Evolutionary conservation across 2,797 vertebrate species (phyloP).

Genomic region (Clarias laeviceps): DNA sequence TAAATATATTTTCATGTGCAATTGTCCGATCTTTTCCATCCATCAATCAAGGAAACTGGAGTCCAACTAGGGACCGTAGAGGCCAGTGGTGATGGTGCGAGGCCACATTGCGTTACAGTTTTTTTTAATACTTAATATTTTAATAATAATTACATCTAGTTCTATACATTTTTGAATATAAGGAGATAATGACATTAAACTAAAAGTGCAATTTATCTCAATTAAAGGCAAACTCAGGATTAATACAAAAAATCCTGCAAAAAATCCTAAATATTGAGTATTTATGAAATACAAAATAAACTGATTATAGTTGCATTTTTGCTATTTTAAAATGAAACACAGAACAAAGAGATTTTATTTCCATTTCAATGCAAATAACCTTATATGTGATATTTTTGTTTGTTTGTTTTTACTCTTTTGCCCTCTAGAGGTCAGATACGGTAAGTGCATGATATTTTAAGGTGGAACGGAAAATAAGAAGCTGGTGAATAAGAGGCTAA

Average conservation of each 20-base stretch:
- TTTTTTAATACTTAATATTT: neutral
- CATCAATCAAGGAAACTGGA: too few relatives aligned
- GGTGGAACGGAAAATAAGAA: neutral
- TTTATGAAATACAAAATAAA: neutral
- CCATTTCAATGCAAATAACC: neutral
- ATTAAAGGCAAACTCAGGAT: neutral
- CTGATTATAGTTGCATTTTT: neutral
- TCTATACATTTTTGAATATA: neutral
- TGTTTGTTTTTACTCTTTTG: neutral
- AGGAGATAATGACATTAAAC: neutral
- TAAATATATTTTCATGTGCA: neutral
- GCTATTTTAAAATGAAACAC: neutral
- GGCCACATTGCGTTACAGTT: too few relatives aligned
- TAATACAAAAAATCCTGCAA: neutral
- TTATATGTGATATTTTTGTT: neutral
- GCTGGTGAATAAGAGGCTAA: neutral
- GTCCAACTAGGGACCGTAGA: too few relatives aligned
- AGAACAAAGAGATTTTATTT: neutral
- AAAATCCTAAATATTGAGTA: neutral
- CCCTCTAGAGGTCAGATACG: neutral
- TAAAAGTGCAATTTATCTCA: neutral
- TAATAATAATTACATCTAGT: neutral
- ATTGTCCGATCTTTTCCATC: neutral
- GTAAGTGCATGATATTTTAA: neutral
- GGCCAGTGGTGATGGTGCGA: too few relatives aligned